These are phyloP conservation scores for Oryctolagus cuniculus DNA, from an alignment of 2,113 vertebrate genomes.

Conservation along the genomic window DNA sequence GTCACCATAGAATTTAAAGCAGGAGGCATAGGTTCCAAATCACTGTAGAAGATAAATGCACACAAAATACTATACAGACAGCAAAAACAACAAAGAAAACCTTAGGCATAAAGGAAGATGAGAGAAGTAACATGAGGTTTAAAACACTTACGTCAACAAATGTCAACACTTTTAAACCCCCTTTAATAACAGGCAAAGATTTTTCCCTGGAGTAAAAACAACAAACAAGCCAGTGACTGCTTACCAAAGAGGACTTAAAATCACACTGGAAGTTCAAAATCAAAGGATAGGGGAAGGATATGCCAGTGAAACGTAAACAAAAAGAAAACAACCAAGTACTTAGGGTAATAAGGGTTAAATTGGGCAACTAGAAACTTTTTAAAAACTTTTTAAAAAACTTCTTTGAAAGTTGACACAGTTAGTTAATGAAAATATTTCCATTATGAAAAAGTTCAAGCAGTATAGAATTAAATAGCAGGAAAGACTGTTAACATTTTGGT, in stretches of 20 bases:
- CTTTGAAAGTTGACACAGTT: neutral
- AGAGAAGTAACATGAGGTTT: neutral
- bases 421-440: neutral
- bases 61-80: conserved; percentile 4
- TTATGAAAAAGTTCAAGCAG: neutral
- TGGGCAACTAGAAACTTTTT: neutral
- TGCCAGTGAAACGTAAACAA: conserved; percentile 11
- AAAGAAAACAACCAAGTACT: conserved; percentile 51
- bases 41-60: conserved; percentile 25
- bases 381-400: neutral
- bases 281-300: neutral
- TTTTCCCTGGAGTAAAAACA: conserved; percentile 37
- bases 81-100: conserved; percentile 20
- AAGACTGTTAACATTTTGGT: neutral
- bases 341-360: conserved; percentile 6
- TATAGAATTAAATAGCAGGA: neutral
- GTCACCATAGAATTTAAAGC: conserved; percentile 28
- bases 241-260: conserved; percentile 15
- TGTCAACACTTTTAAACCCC: conserved; percentile 18
- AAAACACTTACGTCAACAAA: conserved; percentile 18
- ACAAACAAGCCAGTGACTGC: neutral
- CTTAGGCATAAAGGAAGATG: conserved; percentile 7
- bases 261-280: conserved; percentile 4
- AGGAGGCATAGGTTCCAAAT: conserved; percentile 36
- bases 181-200: conserved; percentile 25